Evolutionary conservation across 1,140 invertebrate species (phyloP), one percentile per base, ranked within the genome.

Genomic region (Vanessa atalanta): DNA sequence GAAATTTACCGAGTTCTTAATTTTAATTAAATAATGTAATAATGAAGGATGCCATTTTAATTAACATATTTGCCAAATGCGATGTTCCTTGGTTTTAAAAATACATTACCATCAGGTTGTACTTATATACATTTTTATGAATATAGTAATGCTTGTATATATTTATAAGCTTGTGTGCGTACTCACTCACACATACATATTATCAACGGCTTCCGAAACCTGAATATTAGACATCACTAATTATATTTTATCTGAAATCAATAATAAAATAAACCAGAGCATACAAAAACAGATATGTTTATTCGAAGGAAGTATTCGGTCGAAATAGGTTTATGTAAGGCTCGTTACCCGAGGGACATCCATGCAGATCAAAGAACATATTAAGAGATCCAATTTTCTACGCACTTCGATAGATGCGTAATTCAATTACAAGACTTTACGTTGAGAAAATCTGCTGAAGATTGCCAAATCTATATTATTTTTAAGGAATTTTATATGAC

Each of bases 331-430:
- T 61, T 50, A 15, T 23, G 53, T 57, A 48, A 70, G 13, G 20
- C 60, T 48, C 23, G 47, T 69, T 47, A 63, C 57, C 47, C 69
- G n/a, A 37, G 60, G 69, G 69, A 70, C 57, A 13, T 70, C 26
- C 69, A 57, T 47, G 20, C 57, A 47, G 60, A 60, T 64, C 69
- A 63, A 20, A 70, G 57, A 63, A 37, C 26, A 55, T 64, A 70
- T 70, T 63, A 61, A 69, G 57, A 63, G 63, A 70, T 63, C 47
- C 47, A 70, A 70, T 70, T 70, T 70, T 63, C 16, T 47, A 16
- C 48, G 31, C 12, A 20, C n/a, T 55, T 26, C 16, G 51, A 43
- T 67, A 70, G 23, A 70, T 63, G 13, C 3, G 60, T 50, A 63
- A 60, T 50, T 55, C 13, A 55, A 20, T 55, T 14, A 7, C 20